Evolutionary conservation across 2,797 vertebrate species (phyloP).

Genomic region (Odontamblyopus lacepedii): DNA sequence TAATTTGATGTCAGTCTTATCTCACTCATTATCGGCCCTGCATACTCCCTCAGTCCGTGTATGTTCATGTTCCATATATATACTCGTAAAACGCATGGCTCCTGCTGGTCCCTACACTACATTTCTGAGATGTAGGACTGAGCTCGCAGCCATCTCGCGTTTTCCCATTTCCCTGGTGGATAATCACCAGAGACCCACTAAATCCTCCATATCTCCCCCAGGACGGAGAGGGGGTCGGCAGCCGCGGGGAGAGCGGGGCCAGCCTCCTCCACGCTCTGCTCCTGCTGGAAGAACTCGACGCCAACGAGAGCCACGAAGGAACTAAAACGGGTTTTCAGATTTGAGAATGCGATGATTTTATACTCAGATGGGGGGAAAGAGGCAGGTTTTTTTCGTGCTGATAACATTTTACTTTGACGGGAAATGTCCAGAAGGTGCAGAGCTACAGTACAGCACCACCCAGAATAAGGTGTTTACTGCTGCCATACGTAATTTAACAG

Average conservation of each 20-base stretch:
- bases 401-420: too few species aligned
- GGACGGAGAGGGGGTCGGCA: slow-evolving; percentile 72
- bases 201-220: slow-evolving; percentile 73
- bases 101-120: neutral
- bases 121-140: slow-evolving; percentile 1
- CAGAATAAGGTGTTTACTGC: too few species aligned
- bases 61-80: neutral
- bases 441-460: too few species aligned
- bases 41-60: neutral
- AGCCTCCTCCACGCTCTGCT: neutral
- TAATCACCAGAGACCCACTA: slow-evolving; percentile 76
- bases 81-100: too few species aligned
- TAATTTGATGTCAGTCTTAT: too few species aligned
- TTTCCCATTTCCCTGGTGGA: slow-evolving; percentile 69
- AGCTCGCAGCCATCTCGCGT: slow-evolving; percentile 36
- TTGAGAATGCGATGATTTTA: too few species aligned
- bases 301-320: neutral
- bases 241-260: slow-evolving; percentile 52
- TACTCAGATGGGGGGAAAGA: too few species aligned
- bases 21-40: neutral
- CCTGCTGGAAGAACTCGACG: neutral
- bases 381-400: too few species aligned
- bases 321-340: neutral
- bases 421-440: too few species aligned
- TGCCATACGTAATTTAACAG: too few species aligned